Evolutionary conservation across 2,797 vertebrate species (phyloP).

Genomic region (Chiloscyllium punctatum): DNA sequence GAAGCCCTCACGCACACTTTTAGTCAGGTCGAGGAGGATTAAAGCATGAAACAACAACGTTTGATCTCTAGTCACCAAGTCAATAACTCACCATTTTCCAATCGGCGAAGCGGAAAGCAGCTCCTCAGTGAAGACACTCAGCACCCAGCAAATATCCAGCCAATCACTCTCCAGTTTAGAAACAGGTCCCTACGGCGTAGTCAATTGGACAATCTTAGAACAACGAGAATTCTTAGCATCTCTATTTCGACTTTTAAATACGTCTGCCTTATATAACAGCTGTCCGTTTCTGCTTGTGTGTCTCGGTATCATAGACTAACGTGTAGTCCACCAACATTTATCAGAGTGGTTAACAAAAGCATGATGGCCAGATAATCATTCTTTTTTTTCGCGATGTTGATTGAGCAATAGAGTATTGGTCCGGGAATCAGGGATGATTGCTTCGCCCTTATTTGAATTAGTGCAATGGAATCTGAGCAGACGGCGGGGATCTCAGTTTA

Average conservation of each 20-base stretch:
- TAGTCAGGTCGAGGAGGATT: background rate
- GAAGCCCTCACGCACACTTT: no score
- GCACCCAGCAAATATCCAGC: background rate
- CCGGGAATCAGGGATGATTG: no score
- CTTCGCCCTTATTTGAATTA: background rate
- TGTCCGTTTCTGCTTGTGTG: background rate
- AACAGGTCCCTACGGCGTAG: conserved; percentile 15
- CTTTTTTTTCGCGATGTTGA: no score
- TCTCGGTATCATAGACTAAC: no score
- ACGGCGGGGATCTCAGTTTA: background rate
- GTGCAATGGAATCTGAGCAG: background rate
- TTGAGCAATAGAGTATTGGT: no score
- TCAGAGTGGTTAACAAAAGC: background rate
- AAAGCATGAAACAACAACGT: background rate
- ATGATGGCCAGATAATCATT: no score
- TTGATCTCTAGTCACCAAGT: background rate
- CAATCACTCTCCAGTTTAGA: background rate
- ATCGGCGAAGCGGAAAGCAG: background rate
- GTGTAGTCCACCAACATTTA: background rate
- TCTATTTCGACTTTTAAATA: conserved; percentile 9
- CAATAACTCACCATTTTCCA: conserved; percentile 18
- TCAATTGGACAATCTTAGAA: background rate
- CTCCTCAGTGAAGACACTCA: background rate
- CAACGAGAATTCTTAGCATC: background rate
- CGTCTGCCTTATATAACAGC: background rate